Conservation (phyloP, 1,140 invertebrate species). For the Diabrotica virgifera region DNA sequence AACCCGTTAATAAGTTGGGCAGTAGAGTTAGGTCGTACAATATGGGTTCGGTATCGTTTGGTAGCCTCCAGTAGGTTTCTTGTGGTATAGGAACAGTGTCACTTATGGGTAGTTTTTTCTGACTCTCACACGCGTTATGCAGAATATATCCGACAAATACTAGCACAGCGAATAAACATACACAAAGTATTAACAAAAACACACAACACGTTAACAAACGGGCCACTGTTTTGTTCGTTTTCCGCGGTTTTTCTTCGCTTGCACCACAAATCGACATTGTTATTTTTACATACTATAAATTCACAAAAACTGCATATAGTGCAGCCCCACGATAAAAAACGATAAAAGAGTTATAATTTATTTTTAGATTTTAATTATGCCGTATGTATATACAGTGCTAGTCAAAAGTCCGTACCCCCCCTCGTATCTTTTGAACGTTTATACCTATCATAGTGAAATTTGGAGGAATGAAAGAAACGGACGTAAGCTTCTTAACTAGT, state of each 20-base stretch:
- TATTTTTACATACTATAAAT: too few relatives aligned
- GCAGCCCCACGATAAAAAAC: too few relatives aligned
- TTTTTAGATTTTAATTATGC: too few relatives aligned
- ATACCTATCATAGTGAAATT: too few relatives aligned
- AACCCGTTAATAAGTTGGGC: conserved; percentile 68
- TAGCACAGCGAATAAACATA: conserved; percentile 49
- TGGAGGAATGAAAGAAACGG: too few relatives aligned
- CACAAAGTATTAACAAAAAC: conserved; percentile 51
- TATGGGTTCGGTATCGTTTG: conserved; percentile 62
- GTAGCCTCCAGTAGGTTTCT: conserved; percentile 54
- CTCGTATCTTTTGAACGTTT: too few relatives aligned
- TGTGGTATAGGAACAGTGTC: background rate
- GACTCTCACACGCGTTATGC: conserved; percentile 23
- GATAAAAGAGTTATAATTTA: too few relatives aligned
- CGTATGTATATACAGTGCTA: too few relatives aligned
- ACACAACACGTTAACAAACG: conserved; percentile 49
- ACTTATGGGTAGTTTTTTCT: conserved; percentile 11
- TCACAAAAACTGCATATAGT: too few relatives aligned
- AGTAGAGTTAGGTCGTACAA: conserved; percentile 74
- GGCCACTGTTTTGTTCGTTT: conserved; percentile 29
- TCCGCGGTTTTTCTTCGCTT: conserved; percentile 18
- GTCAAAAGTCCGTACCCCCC: too few relatives aligned
- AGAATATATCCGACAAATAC: conserved; percentile 51
- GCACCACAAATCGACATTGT: conserved; percentile 46
- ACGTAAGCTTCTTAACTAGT: too few relatives aligned